These are phyloP conservation scores for Maconellicoccus hirsutus DNA, from an alignment of 1,140 invertebrate genomes.

Conservation along the genomic window DNA sequence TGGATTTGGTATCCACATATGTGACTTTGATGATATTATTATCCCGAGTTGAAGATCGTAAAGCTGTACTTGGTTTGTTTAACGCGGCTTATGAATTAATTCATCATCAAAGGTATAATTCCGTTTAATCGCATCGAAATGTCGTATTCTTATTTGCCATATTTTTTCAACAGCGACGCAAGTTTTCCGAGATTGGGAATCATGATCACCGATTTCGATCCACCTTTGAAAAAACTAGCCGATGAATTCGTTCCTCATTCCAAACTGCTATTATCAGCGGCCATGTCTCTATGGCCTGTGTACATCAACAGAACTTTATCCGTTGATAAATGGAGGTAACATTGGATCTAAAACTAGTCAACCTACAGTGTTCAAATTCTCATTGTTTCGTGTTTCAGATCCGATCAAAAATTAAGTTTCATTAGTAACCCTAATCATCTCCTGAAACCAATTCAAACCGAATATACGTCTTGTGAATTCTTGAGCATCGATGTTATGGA, in stretches of 20 bases:
- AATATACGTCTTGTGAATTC: conserved; percentile 95
- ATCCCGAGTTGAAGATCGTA: conserved; percentile 92
- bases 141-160: conserved; percentile 23
- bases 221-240: conserved; percentile 85
- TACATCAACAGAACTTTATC: conserved; percentile 82
- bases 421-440: conserved; percentile 83
- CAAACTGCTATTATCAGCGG: conserved; percentile 68
- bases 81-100: conserved; percentile 96
- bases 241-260: conserved; percentile 96
- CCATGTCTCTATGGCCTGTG: conserved; percentile 75
- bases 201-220: conserved; percentile 96
- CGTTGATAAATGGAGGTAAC: conserved; percentile 77
- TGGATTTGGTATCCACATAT: conserved; percentile 90
- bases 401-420: conserved; percentile 86
- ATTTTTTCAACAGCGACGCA: conserved; percentile 49
- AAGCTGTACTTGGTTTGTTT: conserved; percentile 91
- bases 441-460: conserved; percentile 85
- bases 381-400: conserved; percentile 35
- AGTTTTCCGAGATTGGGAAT: conserved; percentile 91
- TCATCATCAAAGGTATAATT: conserved; percentile 63
- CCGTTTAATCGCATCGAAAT: no score
- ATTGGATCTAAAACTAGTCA: neutral
- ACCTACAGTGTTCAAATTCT: neutral
- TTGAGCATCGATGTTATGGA: conserved; percentile 90
- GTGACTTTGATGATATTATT: conserved; percentile 91